These are phyloP conservation scores for Drepana falcataria DNA, from an alignment of 2,888 invertebrate species.

Conservation along the genomic window DNA sequence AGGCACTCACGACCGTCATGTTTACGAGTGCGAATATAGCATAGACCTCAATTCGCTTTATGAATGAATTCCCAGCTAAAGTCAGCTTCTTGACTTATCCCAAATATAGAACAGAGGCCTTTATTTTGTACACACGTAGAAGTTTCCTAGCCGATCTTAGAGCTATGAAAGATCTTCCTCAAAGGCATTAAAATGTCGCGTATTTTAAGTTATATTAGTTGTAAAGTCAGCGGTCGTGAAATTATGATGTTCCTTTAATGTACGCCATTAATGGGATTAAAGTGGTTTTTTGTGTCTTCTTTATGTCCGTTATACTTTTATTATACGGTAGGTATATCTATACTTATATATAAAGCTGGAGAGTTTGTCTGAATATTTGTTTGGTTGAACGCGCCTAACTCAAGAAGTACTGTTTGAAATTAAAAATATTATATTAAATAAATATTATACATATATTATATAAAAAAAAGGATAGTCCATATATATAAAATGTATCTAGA, in stretches of 20 bases:
- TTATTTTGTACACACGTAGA: too few relatives aligned
- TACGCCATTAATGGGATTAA: not conserved
- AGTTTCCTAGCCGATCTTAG: not conserved
- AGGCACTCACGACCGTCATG: not conserved
- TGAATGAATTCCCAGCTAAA: constrained; percentile 3
- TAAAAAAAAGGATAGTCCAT: too few relatives aligned
- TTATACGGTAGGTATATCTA: too few relatives aligned
- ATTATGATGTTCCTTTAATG: not conserved
- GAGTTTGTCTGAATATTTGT: too few relatives aligned
- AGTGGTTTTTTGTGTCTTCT: not conserved
- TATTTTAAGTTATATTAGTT: not conserved
- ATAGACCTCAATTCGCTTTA: constrained; percentile 3
- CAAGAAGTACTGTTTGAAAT: too few relatives aligned
- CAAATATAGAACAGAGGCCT: not conserved
- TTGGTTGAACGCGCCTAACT: too few relatives aligned
- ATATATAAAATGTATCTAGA: too few relatives aligned
- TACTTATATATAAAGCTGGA: too few relatives aligned
- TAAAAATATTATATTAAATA: too few relatives aligned
- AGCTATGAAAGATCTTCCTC: not conserved
- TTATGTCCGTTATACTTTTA: too few relatives aligned
- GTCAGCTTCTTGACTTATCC: not conserved
- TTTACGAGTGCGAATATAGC: constrained; percentile 1
- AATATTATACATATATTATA: too few relatives aligned
- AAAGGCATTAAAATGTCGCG: not conserved
- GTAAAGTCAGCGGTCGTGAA: not conserved